Percentiles rank a stretch among this genome's conserved stretches.
These are phyloP conservation scores for Rachycentron canadum DNA, from an alignment of 2,797 vertebrate species.

Conservation along the genomic window DNA sequence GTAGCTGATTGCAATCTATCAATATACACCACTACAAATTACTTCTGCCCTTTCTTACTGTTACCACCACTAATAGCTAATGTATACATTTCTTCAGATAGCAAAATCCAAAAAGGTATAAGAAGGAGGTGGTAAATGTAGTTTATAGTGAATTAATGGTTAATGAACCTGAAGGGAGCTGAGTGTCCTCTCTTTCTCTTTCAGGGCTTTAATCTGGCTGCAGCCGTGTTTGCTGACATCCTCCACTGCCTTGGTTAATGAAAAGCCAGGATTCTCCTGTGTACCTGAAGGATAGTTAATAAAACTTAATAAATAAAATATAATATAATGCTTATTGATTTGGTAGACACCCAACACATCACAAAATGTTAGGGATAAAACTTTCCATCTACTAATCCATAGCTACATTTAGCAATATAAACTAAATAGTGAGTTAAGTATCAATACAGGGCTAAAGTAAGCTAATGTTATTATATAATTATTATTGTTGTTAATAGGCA, in stretches of 20 bases:
- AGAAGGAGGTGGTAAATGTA: not conserved
- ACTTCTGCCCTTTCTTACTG: not conserved
- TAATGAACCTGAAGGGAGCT: constrained; percentile 72
- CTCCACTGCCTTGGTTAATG: constrained; percentile 67
- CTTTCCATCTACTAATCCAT: not conserved
- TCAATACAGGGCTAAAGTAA: not conserved
- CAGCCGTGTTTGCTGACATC: constrained; percentile 67
- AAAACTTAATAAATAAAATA: not conserved
- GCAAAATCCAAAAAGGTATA: not conserved
- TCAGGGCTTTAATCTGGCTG: constrained; percentile 57
- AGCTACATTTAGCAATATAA: not conserved
- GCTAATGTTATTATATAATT: not conserved
- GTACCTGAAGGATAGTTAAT: constrained; percentile 16
- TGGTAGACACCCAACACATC: not conserved
- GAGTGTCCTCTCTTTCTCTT: constrained; percentile 63
- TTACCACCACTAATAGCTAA: not conserved
- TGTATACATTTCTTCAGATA: not conserved
- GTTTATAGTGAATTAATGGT: not conserved
- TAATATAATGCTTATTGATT: not conserved
- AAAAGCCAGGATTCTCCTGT: constrained; percentile 34
- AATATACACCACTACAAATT: not conserved
- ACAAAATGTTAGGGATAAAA: not conserved
- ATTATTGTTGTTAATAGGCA: not conserved
- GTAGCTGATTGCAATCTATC: too few species aligned
- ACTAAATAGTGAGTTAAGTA: too few species aligned